Conservation (phyloP, 30 jellyfish, hydroid and myxozoan species). For the Cassiopea andromeda region DNA sequence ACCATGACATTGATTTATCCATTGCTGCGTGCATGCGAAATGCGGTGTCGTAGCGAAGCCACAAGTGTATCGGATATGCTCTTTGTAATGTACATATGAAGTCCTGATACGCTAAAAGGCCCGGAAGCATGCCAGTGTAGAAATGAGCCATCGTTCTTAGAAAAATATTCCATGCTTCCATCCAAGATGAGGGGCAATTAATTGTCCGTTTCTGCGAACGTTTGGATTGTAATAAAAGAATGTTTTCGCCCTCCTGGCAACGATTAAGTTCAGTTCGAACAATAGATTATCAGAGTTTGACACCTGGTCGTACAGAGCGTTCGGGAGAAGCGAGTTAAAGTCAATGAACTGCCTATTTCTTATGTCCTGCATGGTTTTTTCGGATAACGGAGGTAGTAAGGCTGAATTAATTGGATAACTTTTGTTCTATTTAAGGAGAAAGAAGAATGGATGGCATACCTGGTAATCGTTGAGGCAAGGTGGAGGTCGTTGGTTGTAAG, state of each 20-base stretch:
- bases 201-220: neutral
- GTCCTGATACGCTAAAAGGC: constrained; percentile 22
- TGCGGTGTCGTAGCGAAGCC: constrained; percentile 24
- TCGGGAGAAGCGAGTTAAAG: neutral
- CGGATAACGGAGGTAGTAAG: constrained; percentile 2
- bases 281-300: neutral
- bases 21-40: constrained; percentile 24
- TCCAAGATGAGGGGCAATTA: neutral
- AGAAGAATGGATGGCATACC: neutral
- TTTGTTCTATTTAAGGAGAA: neutral
- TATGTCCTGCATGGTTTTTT: neutral
- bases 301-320: neutral
- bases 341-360: constrained; percentile 8
- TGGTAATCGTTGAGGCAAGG: neutral
- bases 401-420: neutral
- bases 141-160: constrained; percentile 19
- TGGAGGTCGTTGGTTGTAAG: neutral
- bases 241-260: neutral
- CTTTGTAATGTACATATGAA: neutral
- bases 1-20: neutral
- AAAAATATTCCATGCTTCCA: constrained; percentile 25
- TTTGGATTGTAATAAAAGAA: neutral
- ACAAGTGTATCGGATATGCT: neutral
- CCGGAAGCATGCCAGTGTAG: neutral
- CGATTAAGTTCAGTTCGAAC: neutral